These are phyloP conservation scores for Phenganax subtilis DNA, from an alignment of 92 coral and sea anemone species.

Conservation along the genomic window DNA sequence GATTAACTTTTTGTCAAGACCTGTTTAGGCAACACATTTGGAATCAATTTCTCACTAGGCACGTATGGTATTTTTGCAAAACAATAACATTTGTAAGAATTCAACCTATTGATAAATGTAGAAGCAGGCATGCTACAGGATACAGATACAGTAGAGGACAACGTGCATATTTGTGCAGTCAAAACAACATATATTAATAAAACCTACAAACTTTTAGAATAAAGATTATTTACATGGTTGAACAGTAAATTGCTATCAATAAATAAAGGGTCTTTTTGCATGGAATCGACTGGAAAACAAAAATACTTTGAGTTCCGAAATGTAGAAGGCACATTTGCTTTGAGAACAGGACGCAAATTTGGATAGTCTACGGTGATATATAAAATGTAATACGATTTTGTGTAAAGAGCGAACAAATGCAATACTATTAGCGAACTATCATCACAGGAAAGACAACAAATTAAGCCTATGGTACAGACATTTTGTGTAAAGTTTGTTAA, in stretches of 20 bases:
- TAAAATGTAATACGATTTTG: background rate
- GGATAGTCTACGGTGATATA: background rate
- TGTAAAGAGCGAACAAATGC: background rate
- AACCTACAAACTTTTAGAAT: background rate
- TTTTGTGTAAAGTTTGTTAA: background rate
- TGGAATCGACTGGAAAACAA: background rate
- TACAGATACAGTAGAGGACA: background rate
- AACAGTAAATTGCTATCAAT: background rate
- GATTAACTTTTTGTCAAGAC: too few species aligned
- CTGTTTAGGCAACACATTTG: too few species aligned
- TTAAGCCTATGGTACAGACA: background rate
- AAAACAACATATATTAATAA: background rate
- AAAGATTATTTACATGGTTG: background rate
- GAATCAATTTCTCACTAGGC: too few species aligned
- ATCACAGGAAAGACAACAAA: background rate
- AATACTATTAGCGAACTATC: background rate
- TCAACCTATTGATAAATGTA: background rate
- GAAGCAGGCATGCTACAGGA: background rate
- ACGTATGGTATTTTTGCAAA: background rate
- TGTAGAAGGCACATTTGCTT: too few species aligned
- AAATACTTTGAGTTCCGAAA: background rate
- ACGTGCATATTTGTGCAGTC: background rate
- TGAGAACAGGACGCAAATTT: background rate
- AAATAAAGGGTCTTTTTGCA: conserved; percentile 1
- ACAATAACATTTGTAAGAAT: background rate